Evolutionary conservation across 2,797 vertebrate genomes (phyloP), one percentile per base, ranked within the genome.

Genomic region (Orestias chungarensis): DNA sequence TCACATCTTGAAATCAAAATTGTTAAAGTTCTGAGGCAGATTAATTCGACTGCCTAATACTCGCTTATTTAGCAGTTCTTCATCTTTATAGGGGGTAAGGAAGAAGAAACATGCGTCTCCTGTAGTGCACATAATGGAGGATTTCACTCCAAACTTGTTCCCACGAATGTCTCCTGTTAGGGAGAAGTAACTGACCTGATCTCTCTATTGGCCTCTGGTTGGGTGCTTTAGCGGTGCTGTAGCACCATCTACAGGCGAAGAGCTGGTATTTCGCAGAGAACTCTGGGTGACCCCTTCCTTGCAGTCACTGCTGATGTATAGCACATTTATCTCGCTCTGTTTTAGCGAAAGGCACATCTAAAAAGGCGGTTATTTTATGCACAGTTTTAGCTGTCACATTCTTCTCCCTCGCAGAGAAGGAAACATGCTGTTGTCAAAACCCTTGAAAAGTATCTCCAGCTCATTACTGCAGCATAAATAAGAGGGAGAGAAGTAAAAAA

Each of bases 241-340:
- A 94, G 86, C 93, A 72, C 94, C 95, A 95, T 95, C 95, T 95
- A 91, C 91, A 94, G 94, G 90, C 82, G n/a, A 1, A 8, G 6
- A 25, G 17, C 64, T 59, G 71, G 75, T 55, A 10, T 88, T 89
- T 93, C 88, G 87, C 69, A 78, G 89, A 91, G 94, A 95, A 95
- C 95, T 95, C 91, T 95, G 81, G 43, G 82, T 95, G 95, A 95
- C 95, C 95, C 92, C 93, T 92, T 42, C 38, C 85, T n/a, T 66
- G 76, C 90, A 93, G 93, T 93, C 89, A 83, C 76, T 86, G 88
- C 89, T 93, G 93, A 94, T 94, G 93, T 93, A 94, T 93, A 87
- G 91, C 89, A 90, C 89, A 93, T 94, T 93, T 87, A 93, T 93
- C 90, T 92, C 76, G 82, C 87, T 92, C 88, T 84, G 89, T 93